A percentile compares a stretch with the other conserved stretches of the same genome.
Evolutionary conservation across 2,113 vertebrate species (phyloP).

Genomic region (Zosterops borbonicus): DNA sequence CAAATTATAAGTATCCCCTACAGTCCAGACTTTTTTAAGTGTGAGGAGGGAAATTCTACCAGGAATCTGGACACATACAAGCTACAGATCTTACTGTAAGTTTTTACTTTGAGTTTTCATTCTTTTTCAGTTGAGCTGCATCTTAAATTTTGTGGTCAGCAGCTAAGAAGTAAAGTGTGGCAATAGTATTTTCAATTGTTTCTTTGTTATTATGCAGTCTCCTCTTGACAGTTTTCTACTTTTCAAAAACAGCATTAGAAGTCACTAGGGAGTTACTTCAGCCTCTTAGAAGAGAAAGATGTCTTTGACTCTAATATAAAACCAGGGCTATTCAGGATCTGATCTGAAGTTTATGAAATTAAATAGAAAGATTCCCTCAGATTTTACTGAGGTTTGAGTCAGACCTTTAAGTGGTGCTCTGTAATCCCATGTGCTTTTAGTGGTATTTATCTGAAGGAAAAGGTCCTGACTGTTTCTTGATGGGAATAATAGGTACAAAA

Average conservation of each 20-base stretch:
- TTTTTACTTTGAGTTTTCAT: not conserved
- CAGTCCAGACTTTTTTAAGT: not conserved
- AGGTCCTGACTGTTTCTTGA: not conserved
- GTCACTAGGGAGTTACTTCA: constrained; percentile 2
- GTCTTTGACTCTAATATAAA: not conserved
- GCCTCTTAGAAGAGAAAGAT: not conserved
- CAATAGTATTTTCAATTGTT: not conserved
- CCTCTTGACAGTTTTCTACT: not conserved
- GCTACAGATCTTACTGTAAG: not conserved
- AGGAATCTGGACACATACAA: not conserved
- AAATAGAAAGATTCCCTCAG: not conserved
- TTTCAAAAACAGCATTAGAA: constrained; percentile 23
- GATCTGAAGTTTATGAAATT: not conserved
- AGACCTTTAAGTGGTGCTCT: not conserved
- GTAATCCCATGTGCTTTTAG: not conserved
- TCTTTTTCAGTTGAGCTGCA: not conserved
- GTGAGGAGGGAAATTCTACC: not conserved
- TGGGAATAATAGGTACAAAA: not conserved
- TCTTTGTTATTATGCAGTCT: not conserved
- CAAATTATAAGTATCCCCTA: not conserved
- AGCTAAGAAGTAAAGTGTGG: not conserved
- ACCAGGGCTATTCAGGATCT: not conserved
- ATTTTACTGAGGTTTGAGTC: not conserved
- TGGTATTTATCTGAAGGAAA: not conserved
- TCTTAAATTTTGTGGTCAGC: constrained; percentile 15